Evolutionary conservation across 2,113 vertebrate genomes (phyloP).

Genomic region (Telmatochromis bifrenatus): DNA sequence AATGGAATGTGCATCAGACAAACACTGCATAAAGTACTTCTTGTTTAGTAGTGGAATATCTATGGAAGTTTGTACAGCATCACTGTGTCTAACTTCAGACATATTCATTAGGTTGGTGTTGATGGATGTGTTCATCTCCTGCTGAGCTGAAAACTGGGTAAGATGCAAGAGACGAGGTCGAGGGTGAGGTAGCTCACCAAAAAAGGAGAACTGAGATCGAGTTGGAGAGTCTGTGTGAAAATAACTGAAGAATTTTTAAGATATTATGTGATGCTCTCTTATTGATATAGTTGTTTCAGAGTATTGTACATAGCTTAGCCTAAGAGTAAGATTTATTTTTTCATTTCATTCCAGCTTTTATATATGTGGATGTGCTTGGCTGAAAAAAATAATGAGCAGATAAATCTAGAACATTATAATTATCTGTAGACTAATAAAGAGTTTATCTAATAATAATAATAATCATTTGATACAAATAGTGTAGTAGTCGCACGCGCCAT

Average conservation of each 20-base stretch:
- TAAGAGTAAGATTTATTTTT: neutral
- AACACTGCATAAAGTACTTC: neutral
- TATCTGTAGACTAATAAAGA: neutral
- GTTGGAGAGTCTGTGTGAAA: neutral
- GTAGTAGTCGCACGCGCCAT: rapidly evolving
- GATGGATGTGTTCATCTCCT: neutral
- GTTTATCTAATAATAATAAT: neutral
- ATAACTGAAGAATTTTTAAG: neutral
- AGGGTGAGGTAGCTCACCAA: neutral
- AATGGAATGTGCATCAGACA: neutral
- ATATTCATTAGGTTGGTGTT: neutral
- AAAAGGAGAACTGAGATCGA: neutral
- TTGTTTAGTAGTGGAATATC: neutral
- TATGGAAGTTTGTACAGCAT: neutral
- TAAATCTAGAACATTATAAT: neutral
- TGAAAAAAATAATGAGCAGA: neutral
- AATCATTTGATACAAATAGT: neutral
- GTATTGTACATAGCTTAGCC: neutral
- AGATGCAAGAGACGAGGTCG: neutral
- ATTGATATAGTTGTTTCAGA: neutral
- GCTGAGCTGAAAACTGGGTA: neutral
- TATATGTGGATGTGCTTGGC: neutral
- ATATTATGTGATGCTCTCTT: neutral
- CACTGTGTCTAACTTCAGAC: neutral
- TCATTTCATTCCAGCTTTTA: neutral